Evolutionary conservation across 1,140 invertebrate species (phyloP).

Genomic region (Holcopasites calliopsidis): DNA sequence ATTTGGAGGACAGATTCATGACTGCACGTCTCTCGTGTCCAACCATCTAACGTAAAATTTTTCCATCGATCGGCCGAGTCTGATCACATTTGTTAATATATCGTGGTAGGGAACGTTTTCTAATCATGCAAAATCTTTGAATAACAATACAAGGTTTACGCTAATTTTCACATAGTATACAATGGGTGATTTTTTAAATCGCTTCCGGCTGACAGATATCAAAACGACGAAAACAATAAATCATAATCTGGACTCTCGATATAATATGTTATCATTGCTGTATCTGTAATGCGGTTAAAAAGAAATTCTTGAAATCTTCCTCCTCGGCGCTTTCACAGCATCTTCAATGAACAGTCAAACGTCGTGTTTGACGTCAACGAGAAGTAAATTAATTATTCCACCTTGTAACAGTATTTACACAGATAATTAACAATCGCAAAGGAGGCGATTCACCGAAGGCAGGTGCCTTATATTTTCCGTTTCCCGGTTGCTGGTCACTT

Average conservation of each 20-base stretch:
- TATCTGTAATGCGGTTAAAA: not conserved
- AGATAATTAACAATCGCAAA: constrained; percentile 11
- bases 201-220: not conserved
- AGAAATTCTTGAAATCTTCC: not conserved
- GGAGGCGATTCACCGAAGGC: not conserved
- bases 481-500: constrained; percentile 11
- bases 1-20: too few relatives aligned
- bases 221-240: not conserved
- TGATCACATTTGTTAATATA: not conserved
- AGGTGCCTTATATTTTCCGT: constrained; percentile 8
- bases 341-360: not conserved
- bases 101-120: not conserved
- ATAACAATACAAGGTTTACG: not conserved
- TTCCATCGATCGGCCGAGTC: too few relatives aligned
- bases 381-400: constrained; percentile 5
- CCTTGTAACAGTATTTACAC: not conserved
- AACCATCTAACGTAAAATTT: too few relatives aligned
- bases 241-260: too few relatives aligned
- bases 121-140: not conserved
- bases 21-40: too few relatives aligned
- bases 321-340: not conserved
- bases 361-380: not conserved
- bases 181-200: not conserved
- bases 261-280: not conserved
- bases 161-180: not conserved